A percentile compares a stretch with the other conserved stretches of the same genome.
phyloP scores from a whole-genome alignment of 1,140 invertebrate species.

The Dendrolimus punctatus region DNA sequence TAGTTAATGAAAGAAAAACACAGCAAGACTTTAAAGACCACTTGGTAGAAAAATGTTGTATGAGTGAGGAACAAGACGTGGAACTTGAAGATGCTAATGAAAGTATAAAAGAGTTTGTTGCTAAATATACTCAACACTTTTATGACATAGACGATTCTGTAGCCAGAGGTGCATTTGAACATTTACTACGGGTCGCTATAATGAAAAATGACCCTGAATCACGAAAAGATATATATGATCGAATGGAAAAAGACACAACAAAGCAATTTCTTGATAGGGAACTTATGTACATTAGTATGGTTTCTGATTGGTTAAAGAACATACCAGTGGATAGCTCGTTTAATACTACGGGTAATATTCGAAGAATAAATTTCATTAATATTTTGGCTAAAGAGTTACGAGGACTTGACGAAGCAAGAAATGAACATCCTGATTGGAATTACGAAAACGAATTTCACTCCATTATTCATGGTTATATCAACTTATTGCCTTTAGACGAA shows the following conservation, averaged over 20 bases:
- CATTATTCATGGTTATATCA: too few relatives aligned
- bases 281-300: constrained; percentile 28
- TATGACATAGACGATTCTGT: constrained; percentile 23
- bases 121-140: constrained; percentile 28
- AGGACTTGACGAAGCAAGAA: constrained; percentile 23
- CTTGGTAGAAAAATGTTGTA: not conserved
- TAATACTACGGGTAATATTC: constrained; percentile 13
- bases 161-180: constrained; percentile 19
- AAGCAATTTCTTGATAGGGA: constrained; percentile 22
- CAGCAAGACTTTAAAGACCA: not conserved
- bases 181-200: constrained; percentile 27
- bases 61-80: not conserved
- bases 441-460: constrained; percentile 4
- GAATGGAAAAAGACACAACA: constrained; percentile 11
- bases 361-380: constrained; percentile 23
- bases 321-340: constrained; percentile 28
- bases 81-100: constrained; percentile 11
- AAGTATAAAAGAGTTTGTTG: constrained; percentile 25
- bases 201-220: constrained; percentile 19
- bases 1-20: not conserved
- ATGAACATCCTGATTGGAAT: constrained; percentile 11
- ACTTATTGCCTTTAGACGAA: not conserved
- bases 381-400: constrained; percentile 28
- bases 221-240: constrained; percentile 19
- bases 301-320: constrained; percentile 32